phyloP scores from a whole-genome alignment of 1,140 invertebrate species.

The Watersipora subatra region DNA sequence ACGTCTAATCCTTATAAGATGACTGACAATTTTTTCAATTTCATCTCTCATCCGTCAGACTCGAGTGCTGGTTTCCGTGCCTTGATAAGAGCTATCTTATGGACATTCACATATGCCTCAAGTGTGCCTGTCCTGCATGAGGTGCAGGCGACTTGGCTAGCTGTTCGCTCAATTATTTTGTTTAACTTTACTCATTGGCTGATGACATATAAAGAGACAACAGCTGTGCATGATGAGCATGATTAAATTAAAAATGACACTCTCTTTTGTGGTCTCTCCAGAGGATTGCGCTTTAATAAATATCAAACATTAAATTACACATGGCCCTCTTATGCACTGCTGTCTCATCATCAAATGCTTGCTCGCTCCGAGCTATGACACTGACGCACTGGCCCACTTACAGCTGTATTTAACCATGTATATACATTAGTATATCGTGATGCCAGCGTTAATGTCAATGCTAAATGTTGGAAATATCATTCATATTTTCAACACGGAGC shows the following conservation, averaged over 20 bases:
- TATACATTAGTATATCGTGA: too few relatives aligned
- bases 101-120: not conserved
- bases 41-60: not conserved
- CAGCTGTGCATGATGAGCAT: not conserved
- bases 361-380: too few relatives aligned
- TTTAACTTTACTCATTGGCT: not conserved
- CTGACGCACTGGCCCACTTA: too few relatives aligned
- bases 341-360: not conserved
- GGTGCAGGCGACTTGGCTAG: too few relatives aligned
- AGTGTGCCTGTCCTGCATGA: not conserved
- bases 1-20: not conserved
- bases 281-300: not conserved
- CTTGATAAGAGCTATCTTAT: too few relatives aligned
- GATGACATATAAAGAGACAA: not conserved
- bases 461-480: not conserved
- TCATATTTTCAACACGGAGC: not conserved
- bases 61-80: not conserved
- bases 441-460: not conserved
- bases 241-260: not conserved
- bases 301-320: not conserved
- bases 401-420: too few relatives aligned
- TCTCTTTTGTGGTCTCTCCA: not conserved
- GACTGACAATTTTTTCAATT: not conserved
- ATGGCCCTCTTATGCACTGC: not conserved
- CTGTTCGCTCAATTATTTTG: too few relatives aligned